These are phyloP conservation scores for Myanophis thanlyinensis DNA, from an alignment of 2,113 vertebrate genomes.

Conservation along the genomic window DNA sequence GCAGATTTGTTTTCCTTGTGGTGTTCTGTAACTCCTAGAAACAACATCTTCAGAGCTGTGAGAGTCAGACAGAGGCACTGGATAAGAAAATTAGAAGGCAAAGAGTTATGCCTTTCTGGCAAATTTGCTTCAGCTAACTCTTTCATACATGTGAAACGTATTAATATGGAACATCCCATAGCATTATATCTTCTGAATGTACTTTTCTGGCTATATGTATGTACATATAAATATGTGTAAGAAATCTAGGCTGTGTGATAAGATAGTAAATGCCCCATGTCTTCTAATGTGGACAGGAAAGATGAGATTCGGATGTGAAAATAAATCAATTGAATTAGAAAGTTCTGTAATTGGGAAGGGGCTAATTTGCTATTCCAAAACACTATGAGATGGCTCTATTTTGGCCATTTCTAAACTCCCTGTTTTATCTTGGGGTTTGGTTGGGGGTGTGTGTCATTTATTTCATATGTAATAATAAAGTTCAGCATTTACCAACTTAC, in stretches of 20 bases:
- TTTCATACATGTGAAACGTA: slow-evolving; percentile 45
- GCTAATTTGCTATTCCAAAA: not conserved
- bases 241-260: not conserved
- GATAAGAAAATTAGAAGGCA: slow-evolving; percentile 19
- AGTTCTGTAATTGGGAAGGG: not conserved
- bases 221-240: slow-evolving; percentile 43
- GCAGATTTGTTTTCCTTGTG: slow-evolving; percentile 72
- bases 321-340: not conserved
- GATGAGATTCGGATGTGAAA: not conserved
- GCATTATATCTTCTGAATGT: slow-evolving; percentile 41
- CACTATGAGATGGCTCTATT: not conserved
- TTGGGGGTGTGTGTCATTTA: not conserved
- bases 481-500: not conserved
- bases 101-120: slow-evolving; percentile 17
- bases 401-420: not conserved
- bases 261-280: too few species aligned
- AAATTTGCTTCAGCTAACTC: slow-evolving; percentile 33
- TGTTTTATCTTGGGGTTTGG: not conserved
- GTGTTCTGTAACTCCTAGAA: slow-evolving; percentile 68
- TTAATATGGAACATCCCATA: slow-evolving; percentile 45
- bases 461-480: not conserved
- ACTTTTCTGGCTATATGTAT: slow-evolving; percentile 56
- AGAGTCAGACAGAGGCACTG: slow-evolving; percentile 76
- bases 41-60: slow-evolving; percentile 76
- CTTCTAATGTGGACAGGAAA: not conserved